These are phyloP conservation scores for Uropetala carovei DNA, from an alignment of 2,888 invertebrate species.

Conservation along the genomic window DNA sequence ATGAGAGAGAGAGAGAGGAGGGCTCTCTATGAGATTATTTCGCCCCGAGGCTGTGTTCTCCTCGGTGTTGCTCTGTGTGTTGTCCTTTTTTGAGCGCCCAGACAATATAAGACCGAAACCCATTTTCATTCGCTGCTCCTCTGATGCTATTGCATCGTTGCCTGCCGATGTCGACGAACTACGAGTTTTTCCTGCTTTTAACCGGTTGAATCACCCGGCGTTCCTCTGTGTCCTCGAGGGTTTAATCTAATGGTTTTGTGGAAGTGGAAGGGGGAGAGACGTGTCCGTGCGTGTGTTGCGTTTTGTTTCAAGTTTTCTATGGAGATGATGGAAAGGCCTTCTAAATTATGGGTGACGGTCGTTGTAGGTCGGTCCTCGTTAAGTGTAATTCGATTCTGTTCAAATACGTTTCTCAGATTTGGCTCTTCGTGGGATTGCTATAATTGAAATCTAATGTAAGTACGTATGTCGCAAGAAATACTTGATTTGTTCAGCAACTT, in stretches of 20 bases:
- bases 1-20: background rate
- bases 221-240: background rate
- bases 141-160: background rate
- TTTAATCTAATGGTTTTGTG: background rate
- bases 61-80: background rate
- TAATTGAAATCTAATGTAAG: too few species aligned
- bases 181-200: background rate
- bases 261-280: background rate
- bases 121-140: background rate
- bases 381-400: too few species aligned
- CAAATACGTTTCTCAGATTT: too few species aligned
- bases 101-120: slow-evolving; percentile 46
- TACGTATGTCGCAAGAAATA: too few species aligned
- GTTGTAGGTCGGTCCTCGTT: too few species aligned
- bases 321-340: too few species aligned
- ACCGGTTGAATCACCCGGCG: background rate
- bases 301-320: background rate
- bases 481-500: too few species aligned
- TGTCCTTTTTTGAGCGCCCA: slow-evolving; percentile 23
- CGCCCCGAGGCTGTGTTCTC: slow-evolving; percentile 33
- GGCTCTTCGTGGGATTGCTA: too few species aligned
- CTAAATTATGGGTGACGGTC: too few species aligned
- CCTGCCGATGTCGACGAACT: background rate
- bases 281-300: background rate
- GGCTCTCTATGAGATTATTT: slow-evolving; percentile 59